Evolutionary conservation across 1,140 invertebrate genomes (phyloP).

Genomic region (Hormaphis cornu): DNA sequence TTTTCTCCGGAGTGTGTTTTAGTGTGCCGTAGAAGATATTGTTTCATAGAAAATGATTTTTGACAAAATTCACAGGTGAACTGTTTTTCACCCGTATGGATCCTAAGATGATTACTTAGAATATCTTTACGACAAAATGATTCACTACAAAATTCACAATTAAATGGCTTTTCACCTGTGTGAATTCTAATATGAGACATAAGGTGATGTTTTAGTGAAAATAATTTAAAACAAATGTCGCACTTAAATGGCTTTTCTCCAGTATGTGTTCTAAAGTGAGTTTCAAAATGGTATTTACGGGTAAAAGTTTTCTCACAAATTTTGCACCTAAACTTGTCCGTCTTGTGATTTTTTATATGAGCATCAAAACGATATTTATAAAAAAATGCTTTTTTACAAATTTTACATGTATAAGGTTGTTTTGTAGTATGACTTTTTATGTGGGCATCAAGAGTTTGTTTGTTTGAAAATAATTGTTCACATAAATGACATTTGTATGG

Average conservation of each 20-base stretch:
- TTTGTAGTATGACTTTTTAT: conserved; percentile 9
- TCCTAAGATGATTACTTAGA: conserved; percentile 55
- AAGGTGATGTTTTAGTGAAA: conserved; percentile 36
- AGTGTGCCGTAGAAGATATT: conserved; percentile 53
- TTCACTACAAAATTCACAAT: conserved; percentile 30
- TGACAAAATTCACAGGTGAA: conserved; percentile 47
- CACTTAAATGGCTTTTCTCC: conserved; percentile 40
- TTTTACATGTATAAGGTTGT: conserved; percentile 31
- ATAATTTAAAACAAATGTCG: conserved; percentile 43
- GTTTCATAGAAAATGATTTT: conserved; percentile 50
- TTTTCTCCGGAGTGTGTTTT: conserved; percentile 62
- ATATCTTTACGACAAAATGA: conserved; percentile 57
- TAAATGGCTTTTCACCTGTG: conserved; percentile 35
- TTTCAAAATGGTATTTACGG: conserved; percentile 15
- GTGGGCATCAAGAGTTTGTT: conserved; percentile 2
- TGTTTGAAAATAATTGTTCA: conserved; percentile 13
- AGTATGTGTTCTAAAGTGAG: conserved; percentile 35
- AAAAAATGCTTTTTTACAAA: conserved; percentile 27
- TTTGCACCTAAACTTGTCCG: conserved; percentile 24
- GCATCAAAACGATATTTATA: neutral
- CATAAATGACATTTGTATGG: conserved; percentile 14
- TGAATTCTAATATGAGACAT: conserved; percentile 32
- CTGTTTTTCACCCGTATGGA: conserved; percentile 38
- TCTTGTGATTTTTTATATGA: conserved; percentile 5
- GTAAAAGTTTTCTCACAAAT: conserved; percentile 31